phyloP scores from a whole-genome alignment of 2,113 vertebrate genomes.

The Perccottus glenii region DNA sequence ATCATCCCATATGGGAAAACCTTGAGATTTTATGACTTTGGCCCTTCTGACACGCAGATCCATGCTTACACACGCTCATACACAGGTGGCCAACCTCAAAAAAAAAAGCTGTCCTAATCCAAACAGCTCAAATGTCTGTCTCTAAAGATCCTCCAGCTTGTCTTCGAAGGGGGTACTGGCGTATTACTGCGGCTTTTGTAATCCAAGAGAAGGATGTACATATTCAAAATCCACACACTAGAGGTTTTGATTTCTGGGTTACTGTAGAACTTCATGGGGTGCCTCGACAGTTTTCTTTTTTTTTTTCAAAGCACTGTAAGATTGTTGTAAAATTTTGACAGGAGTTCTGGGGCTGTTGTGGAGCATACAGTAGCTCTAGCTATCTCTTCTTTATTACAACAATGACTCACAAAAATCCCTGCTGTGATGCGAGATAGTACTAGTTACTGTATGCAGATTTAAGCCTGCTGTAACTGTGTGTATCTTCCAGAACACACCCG shows the following conservation, averaged over 20 bases:
- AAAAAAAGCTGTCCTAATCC: slow-evolving; percentile 53
- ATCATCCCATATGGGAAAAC: slow-evolving; percentile 61
- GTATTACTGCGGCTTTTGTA: slow-evolving; percentile 27
- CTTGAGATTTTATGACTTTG: slow-evolving; percentile 63
- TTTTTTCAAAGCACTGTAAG: slow-evolving; percentile 30
- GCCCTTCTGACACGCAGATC: slow-evolving; percentile 30
- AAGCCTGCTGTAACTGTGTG: slow-evolving; percentile 4
- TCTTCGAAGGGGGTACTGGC: slow-evolving; percentile 20
- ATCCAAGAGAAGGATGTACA: slow-evolving; percentile 45
- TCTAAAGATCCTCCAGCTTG: slow-evolving; percentile 33
- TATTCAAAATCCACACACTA: slow-evolving; percentile 40
- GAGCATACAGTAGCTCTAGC: slow-evolving; percentile 38
- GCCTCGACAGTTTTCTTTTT: slow-evolving; percentile 31
- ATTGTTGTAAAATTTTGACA: slow-evolving; percentile 46
- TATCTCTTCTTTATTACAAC: slow-evolving; percentile 28
- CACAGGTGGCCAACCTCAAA: slow-evolving; percentile 56
- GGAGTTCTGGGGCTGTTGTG: slow-evolving; percentile 15
- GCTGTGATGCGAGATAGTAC: slow-evolving; percentile 46
- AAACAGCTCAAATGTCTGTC: slow-evolving; percentile 49
- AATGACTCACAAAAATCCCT: slow-evolving; percentile 15
- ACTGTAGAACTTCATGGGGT: slow-evolving; percentile 36
- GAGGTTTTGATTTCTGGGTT: slow-evolving; percentile 52
- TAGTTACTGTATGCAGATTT: slow-evolving; percentile 34
- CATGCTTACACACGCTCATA: slow-evolving; percentile 17
- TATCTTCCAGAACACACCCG: slow-evolving; percentile 28